Base-by-base conservation (phyloP, 2,888 invertebrate genomes). In the Tenthredo livida region DNA sequence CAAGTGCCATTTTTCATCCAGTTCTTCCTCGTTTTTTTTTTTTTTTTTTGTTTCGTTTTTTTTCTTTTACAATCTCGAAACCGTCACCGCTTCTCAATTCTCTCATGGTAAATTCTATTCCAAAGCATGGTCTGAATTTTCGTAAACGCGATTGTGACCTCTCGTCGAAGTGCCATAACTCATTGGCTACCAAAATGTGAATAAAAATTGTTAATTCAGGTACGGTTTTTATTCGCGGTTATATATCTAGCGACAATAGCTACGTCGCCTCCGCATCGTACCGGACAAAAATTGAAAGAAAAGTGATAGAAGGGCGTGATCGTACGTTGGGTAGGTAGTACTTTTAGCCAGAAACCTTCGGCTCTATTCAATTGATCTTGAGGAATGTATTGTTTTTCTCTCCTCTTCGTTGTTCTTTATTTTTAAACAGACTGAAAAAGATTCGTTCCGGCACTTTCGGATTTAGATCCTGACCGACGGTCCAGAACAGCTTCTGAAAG, bases 331-430 rank as follows among this genome's bases (percentile, higher is more conserved):
- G 37, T 9, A 40, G 58, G 54, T 9, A 40, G n/a, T 61, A 80
- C 43, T 29, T 83, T 40, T 29, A 83, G 83, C 47, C 67, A 37
- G 61, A 67, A 83, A 43, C 67, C 4, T 33, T 75, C 84, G 84
- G 77, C 84, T 65, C 43, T 78, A 84, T 84, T 77, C 84, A 84
- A 84, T 84, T 67, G 84, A 75, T 84, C 65, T 78, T 54, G 47
- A 77, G 84, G 84, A 84, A 84, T 84, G 70, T 67, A 67, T 78
- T 65, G 84, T 84, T 84, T 84, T 84, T 84, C 25, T 40, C 29
- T 37, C 50, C 12, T 37, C 10, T 77, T 78, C 40, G 29, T 73
- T 7, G 77, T 25, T 43, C n/a, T 83, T 83, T 83, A 50, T 83
- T 83, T 83, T 80, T 43, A 83, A 70, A 67, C 83, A 83, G 29